Evolutionary conservation across 2,888 invertebrate genomes (phyloP), one percentile per base, ranked within the genome.

Genomic region (Caprella mutica): DNA sequence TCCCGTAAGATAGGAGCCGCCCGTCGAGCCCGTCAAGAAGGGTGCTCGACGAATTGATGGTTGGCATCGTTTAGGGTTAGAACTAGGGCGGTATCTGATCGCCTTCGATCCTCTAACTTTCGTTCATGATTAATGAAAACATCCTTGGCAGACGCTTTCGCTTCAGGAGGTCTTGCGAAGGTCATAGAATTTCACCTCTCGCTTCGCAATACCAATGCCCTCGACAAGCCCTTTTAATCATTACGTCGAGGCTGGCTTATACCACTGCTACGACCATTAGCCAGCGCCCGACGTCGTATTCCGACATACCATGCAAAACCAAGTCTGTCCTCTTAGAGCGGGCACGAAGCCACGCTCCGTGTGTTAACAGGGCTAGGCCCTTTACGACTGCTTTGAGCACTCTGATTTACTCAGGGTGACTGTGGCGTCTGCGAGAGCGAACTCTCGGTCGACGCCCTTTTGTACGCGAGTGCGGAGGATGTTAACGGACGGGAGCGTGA

Each of bases 81-180:
- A 77, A 78, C 77, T 77, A 77, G 76, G 80, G 77, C 78, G 78
- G 79, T 80, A 79, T 80, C 78, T 79, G 77, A 80, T 80, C 79
- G 78, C 77, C 79, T 80, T 80, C 78, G 79, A 78, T 76, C 79
- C 79, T 77, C 78, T 77, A 77, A 80, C 79, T 78, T 79, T 78
- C 77, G 77, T 79, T 78, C 78, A 78, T 79, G 78, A 79, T 79
- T 78, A 79, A 80, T 77, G 78, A 80, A 79, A 78, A 77, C 78
- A 77, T 78, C 76, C 77, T 80, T 79, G 80, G 79, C 79, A 79
- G 80, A 80, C 79, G 79, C 79, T 78, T 80, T 80, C 77, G 80
- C 80, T 74, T 74, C 73, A 71, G 78, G 77, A 23, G 46, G 51
- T 72, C 75, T 78, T 77, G 72, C 75, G 73, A 71, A 74, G 76